Evolutionary conservation across 2,797 vertebrate genomes (phyloP).

Genomic region (Gambelia wislizenii): DNA sequence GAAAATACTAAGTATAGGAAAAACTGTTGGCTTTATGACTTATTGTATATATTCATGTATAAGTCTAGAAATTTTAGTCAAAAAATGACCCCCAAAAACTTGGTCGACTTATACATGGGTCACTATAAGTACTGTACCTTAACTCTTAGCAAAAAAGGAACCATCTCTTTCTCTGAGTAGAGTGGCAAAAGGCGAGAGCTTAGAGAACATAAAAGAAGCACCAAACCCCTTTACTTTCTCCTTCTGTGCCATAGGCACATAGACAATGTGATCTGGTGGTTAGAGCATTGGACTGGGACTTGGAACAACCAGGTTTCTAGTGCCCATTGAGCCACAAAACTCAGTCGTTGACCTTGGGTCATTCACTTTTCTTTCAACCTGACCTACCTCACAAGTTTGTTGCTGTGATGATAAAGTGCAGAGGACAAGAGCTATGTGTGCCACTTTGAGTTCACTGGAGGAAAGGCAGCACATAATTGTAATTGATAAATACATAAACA

Average conservation of each 20-base stretch:
- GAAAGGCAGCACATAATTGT: neutral
- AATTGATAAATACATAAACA: neutral
- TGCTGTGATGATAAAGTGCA: neutral
- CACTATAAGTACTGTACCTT: no score
- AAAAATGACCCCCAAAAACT: no score
- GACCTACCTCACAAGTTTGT: neutral
- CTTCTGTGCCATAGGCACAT: neutral
- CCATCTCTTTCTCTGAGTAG: no score
- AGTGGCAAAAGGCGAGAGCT: no score
- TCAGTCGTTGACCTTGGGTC: neutral
- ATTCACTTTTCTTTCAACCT: neutral
- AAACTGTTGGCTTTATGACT: neutral
- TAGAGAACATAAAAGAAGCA: no score
- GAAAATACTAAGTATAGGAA: slow-evolving; percentile 35
- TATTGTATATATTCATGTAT: no score
- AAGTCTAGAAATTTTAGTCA: no score
- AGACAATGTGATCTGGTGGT: neutral
- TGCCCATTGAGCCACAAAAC: neutral
- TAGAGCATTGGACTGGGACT: neutral
- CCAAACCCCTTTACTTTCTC: no score
- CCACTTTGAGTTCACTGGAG: neutral
- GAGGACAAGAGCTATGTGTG: neutral
- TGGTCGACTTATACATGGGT: no score
- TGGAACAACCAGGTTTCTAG: neutral
- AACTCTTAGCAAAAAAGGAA: no score